Percentiles rank a stretch among this genome's conserved stretches.
These are phyloP conservation scores for Platycheirus rosarum DNA, from an alignment of 2,888 invertebrate genomes.

Conservation along the genomic window DNA sequence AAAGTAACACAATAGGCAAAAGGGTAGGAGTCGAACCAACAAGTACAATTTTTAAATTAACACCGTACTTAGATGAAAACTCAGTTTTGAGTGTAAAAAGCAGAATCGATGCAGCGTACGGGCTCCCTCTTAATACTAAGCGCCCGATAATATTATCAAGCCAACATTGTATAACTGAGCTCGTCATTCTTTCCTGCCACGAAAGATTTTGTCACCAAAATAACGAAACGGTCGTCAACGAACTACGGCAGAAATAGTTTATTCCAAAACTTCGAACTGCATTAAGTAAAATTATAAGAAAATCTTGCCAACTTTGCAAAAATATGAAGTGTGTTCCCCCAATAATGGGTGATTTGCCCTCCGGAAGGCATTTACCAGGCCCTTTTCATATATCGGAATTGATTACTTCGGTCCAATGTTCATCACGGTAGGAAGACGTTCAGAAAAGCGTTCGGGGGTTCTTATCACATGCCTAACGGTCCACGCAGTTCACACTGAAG, in stretches of 20 bases:
- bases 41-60: not conserved
- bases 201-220: slow-evolving; percentile 27
- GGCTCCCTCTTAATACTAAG: slow-evolving; percentile 5
- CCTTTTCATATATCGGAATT: too few species aligned
- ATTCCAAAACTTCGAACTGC: too few species aligned
- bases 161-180: slow-evolving; percentile 12
- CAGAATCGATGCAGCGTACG: slow-evolving; percentile 2
- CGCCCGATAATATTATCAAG: slow-evolving; percentile 10
- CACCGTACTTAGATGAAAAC: not conserved
- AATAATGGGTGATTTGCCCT: too few species aligned
- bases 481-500: too few species aligned
- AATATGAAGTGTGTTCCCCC: too few species aligned
- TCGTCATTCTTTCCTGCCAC: slow-evolving; percentile 1
- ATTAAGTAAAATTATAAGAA: too few species aligned
- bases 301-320: too few species aligned
- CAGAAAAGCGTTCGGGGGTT: too few species aligned
- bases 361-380: too few species aligned
- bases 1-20: not conserved
- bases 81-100: not conserved
- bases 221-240: slow-evolving; percentile 13
- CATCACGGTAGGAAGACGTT: too few species aligned
- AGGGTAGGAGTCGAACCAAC: not conserved
- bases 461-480: too few species aligned
- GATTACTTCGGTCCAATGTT: too few species aligned
- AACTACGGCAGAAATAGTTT: slow-evolving; percentile 20